These are phyloP conservation scores for Phocoena sinus DNA, from an alignment of 2,113 vertebrate species.

Conservation along the genomic window DNA sequence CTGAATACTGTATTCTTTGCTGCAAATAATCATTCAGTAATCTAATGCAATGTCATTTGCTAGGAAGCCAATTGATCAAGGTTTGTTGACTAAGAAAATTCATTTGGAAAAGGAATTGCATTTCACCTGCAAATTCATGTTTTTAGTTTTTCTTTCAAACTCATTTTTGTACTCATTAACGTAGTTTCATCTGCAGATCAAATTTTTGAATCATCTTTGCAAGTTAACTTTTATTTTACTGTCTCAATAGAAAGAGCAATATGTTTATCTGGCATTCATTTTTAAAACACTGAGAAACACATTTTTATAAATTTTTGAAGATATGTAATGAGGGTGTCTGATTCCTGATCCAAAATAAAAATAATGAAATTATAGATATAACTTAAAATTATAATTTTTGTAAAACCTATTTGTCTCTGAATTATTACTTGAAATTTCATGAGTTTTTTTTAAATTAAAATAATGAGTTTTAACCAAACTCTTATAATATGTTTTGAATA, in stretches of 20 bases:
- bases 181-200: neutral
- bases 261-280: neutral
- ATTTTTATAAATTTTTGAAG: neutral
- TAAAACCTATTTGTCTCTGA: neutral
- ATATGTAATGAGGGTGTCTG: neutral
- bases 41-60: neutral
- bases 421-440: neutral
- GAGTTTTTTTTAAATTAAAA: neutral
- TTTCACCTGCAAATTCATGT: neutral
- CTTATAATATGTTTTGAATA: neutral
- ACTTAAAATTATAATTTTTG: neutral
- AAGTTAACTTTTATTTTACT: neutral
- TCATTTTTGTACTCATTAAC: neutral
- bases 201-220: neutral
- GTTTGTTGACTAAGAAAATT: neutral
- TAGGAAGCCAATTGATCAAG: neutral
- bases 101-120: neutral
- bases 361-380: neutral
- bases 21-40: neutral
- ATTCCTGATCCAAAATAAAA: neutral
- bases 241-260: neutral
- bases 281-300: neutral
- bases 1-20: neutral
- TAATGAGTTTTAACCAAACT: neutral
- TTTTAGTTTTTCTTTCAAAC: neutral